These are phyloP conservation scores for Tokudaia muenninki DNA, from an alignment of 2,797 vertebrate genomes.

Conservation along the genomic window DNA sequence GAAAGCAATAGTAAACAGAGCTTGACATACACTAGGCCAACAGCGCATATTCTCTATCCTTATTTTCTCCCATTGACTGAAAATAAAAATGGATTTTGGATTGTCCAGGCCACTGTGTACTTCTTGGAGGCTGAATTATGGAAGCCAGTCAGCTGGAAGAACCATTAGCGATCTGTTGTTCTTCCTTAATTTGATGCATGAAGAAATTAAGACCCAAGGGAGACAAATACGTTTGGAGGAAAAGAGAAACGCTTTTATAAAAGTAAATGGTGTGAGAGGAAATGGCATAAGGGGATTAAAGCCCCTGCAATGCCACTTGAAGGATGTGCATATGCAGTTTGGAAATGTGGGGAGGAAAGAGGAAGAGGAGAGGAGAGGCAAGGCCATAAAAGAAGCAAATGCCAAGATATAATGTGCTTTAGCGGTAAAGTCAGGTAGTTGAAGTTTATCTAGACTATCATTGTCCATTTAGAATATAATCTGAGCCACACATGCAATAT, in stretches of 20 bases:
- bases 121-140: slow-evolving; percentile 37
- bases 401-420: background rate
- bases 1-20: background rate
- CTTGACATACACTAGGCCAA: background rate
- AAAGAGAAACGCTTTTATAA: background rate
- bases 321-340: background rate
- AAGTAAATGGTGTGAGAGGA: background rate
- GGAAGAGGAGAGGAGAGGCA: background rate
- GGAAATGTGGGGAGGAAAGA: background rate
- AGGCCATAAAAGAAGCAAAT: background rate
- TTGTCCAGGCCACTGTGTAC: background rate
- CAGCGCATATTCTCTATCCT: background rate
- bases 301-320: background rate
- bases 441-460: slow-evolving; percentile 9
- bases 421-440: slow-evolving; percentile 13
- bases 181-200: slow-evolving; percentile 32
- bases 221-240: slow-evolving; percentile 7
- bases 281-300: background rate
- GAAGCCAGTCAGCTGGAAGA: slow-evolving; percentile 9
- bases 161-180: background rate
- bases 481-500: background rate
- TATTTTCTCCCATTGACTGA: slow-evolving; percentile 21
- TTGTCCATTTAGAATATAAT: background rate
- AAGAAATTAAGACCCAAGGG: background rate
- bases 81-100: slow-evolving; percentile 30